These are phyloP conservation scores for Aphodius sticticus DNA, from an alignment of 2,888 invertebrate genomes.

Conservation along the genomic window DNA sequence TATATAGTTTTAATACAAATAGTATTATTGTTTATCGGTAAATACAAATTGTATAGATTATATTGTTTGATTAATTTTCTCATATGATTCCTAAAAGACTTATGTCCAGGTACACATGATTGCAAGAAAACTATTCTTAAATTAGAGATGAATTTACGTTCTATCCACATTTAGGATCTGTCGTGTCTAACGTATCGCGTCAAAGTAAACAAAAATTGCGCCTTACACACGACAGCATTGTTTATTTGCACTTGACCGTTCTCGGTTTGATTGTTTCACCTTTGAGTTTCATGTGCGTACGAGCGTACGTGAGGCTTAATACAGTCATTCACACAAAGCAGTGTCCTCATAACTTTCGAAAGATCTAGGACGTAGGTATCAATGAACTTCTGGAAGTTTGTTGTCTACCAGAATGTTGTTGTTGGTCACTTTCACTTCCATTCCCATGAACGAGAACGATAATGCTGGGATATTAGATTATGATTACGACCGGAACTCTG, in stretches of 20 bases:
- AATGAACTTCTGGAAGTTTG: background rate
- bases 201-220: background rate
- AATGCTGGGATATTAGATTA: background rate
- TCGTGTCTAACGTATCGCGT: background rate
- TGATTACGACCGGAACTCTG: background rate
- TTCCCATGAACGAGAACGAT: background rate
- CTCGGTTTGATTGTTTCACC: background rate
- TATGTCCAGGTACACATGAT: no score
- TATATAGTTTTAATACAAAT: no score
- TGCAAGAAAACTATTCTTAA: no score
- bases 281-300: background rate
- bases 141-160: no score
- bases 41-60: no score
- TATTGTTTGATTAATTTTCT: no score
- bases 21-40: no score
- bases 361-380: constrained; percentile 4
- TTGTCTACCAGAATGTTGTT: background rate
- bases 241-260: background rate
- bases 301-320: background rate
- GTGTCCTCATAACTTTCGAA: background rate
- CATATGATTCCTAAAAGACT: no score
- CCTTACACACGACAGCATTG: background rate
- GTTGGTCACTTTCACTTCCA: background rate
- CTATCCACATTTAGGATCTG: no score
- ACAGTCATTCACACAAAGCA: background rate